Evolutionary conservation across 2,888 invertebrate genomes (phyloP).

Genomic region (Agonum fuliginosum): DNA sequence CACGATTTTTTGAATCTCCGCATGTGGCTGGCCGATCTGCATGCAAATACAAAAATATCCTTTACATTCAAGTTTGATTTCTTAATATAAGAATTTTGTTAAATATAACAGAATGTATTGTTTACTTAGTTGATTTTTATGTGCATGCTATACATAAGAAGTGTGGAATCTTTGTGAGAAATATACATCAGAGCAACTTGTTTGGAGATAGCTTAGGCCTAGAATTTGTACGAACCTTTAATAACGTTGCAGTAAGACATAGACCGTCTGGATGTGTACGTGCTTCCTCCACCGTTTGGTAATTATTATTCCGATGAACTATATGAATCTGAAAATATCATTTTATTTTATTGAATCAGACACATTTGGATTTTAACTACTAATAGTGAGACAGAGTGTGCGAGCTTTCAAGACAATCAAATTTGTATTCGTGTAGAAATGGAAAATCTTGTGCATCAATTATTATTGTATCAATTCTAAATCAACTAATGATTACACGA

Average conservation of each 20-base stretch:
- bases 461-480: too few relatives aligned
- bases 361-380: background rate
- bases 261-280: slow-evolving; percentile 90
- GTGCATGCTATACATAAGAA: background rate
- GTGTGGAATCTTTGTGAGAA: slow-evolving; percentile 31
- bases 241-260: slow-evolving; percentile 91
- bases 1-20: slow-evolving; percentile 88
- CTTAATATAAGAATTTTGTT: background rate
- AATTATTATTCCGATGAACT: slow-evolving; percentile 89
- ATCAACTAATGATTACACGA: too few relatives aligned
- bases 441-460: too few relatives aligned
- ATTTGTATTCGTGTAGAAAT: background rate
- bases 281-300: slow-evolving; percentile 87
- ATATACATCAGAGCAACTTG: background rate
- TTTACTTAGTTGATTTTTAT: slow-evolving; percentile 24
- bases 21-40: slow-evolving; percentile 85
- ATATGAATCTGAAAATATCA: slow-evolving; percentile 82
- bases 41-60: slow-evolving; percentile 53
- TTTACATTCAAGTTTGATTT: background rate
- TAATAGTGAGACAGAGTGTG: too few relatives aligned
- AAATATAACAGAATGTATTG: slow-evolving; percentile 12
- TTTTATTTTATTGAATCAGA: background rate
- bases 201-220: slow-evolving; percentile 1
- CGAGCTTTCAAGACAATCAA: background rate
- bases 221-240: slow-evolving; percentile 79